Evolutionary conservation across 1,140 invertebrate species (phyloP).

Genomic region (Halotydeus destructor): DNA sequence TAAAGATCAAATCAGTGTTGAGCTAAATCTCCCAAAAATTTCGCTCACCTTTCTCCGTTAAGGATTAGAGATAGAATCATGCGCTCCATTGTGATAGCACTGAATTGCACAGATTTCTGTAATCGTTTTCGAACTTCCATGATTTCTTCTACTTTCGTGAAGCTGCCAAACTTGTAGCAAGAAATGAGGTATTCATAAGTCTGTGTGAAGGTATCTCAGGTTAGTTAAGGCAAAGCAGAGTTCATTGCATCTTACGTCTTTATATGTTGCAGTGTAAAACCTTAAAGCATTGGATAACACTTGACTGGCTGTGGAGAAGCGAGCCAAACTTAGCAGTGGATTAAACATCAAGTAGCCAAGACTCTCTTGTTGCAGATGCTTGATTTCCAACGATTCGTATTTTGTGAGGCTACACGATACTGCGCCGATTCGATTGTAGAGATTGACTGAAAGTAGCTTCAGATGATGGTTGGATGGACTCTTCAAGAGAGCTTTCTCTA

Average conservation of each 20-base stretch:
- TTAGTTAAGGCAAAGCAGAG: conserved; percentile 9
- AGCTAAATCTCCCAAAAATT: too few species aligned
- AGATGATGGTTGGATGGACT: conserved; percentile 55
- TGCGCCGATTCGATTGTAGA: conserved; percentile 48
- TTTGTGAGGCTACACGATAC: conserved; percentile 40
- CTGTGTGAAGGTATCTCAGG: conserved; percentile 27
- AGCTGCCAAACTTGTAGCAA: conserved; percentile 81
- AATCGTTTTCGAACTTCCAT: conserved; percentile 57
- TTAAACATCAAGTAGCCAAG: conserved; percentile 47
- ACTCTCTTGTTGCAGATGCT: conserved; percentile 83
- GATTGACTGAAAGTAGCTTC: conserved; percentile 44
- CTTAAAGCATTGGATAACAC: conserved; percentile 48
- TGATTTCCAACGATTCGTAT: conserved; percentile 55
- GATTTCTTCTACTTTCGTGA: conserved; percentile 65
- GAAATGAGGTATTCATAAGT: conserved; percentile 72
- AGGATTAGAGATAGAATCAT: conserved; percentile 50
- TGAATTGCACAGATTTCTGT: conserved; percentile 59
- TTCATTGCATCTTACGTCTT: conserved; percentile 39
- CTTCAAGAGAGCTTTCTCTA: conserved; percentile 43
- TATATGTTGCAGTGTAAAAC: conserved; percentile 65
- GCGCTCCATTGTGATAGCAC: conserved; percentile 47
- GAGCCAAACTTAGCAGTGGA: conserved; percentile 42
- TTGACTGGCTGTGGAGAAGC: conserved; percentile 37
- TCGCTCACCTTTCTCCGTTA: conserved; percentile 23
- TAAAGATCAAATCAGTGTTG: too few species aligned